These are phyloP conservation scores for Mustela nigripes DNA, from an alignment of 2,113 vertebrate species.

Conservation along the genomic window DNA sequence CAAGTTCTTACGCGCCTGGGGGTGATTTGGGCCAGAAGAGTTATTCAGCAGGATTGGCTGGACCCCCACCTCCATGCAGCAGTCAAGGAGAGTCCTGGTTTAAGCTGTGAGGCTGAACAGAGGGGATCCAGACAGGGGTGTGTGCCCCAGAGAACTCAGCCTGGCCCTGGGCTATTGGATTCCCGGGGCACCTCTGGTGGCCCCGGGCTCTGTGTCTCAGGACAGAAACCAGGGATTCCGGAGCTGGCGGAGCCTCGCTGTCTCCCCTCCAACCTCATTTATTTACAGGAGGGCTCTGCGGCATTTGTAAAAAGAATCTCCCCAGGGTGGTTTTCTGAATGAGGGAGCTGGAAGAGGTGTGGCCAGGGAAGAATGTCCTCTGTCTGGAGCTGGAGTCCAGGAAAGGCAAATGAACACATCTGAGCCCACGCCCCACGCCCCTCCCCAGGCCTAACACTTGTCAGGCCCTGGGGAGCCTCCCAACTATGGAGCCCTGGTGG, in stretches of 20 bases:
- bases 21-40: not conserved
- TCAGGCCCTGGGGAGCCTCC: not conserved
- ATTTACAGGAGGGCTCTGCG: not conserved
- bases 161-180: not conserved
- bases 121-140: not conserved
- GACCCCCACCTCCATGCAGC: not conserved
- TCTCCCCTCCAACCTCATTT: not conserved
- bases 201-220: not conserved
- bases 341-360: not conserved
- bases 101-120: fast-evolving
- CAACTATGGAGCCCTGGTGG: fast-evolving
- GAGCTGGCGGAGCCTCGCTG: not conserved
- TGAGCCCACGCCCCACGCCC: not conserved
- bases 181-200: not conserved
- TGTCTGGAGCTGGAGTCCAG: not conserved
- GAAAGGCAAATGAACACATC: not conserved
- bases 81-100: not conserved
- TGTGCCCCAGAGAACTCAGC: not conserved
- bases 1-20: not conserved
- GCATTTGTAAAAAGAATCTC: not conserved
- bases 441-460: not conserved
- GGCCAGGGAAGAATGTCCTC: not conserved
- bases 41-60: not conserved
- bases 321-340: not conserved
- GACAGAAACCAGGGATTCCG: not conserved